Conservation (phyloP, 2,113 vertebrate species). For the Eira barbara region DNA sequence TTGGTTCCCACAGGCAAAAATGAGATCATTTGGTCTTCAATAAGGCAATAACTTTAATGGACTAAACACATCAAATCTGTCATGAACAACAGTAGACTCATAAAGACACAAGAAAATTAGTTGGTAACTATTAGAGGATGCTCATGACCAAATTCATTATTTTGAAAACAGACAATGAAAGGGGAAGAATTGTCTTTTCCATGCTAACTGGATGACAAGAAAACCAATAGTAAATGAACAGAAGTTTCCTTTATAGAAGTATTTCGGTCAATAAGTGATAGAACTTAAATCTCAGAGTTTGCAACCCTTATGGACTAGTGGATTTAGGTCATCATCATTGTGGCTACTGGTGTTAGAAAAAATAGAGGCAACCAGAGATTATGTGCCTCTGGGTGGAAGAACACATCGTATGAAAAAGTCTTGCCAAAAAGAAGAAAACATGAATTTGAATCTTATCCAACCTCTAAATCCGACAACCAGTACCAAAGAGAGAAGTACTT, state of each 20-base stretch:
- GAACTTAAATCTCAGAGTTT: background rate
- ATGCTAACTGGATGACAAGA: background rate
- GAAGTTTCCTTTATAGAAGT: background rate
- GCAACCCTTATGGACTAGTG: background rate
- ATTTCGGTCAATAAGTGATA: background rate
- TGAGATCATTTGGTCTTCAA: background rate
- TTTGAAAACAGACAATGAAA: background rate
- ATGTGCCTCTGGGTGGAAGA: background rate
- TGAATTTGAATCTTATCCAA: background rate
- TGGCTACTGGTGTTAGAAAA: background rate
- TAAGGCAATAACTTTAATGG: background rate
- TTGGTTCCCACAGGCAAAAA: background rate
- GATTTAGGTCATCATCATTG: background rate
- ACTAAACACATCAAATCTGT: background rate
- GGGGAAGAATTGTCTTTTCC: background rate
- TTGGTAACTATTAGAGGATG: background rate
- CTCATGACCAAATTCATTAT: background rate
- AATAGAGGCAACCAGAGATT: background rate
- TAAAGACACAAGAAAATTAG: background rate
- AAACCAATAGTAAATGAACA: background rate
- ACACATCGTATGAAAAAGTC: background rate
- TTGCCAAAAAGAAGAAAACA: background rate
- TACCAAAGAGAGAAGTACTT: background rate
- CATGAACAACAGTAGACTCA: background rate
- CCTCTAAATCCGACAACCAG: background rate